Percentiles rank a stretch among this genome's conserved stretches.
Conservation (phyloP, 2,113 vertebrate species). For the Gymnarchus niloticus region DNA sequence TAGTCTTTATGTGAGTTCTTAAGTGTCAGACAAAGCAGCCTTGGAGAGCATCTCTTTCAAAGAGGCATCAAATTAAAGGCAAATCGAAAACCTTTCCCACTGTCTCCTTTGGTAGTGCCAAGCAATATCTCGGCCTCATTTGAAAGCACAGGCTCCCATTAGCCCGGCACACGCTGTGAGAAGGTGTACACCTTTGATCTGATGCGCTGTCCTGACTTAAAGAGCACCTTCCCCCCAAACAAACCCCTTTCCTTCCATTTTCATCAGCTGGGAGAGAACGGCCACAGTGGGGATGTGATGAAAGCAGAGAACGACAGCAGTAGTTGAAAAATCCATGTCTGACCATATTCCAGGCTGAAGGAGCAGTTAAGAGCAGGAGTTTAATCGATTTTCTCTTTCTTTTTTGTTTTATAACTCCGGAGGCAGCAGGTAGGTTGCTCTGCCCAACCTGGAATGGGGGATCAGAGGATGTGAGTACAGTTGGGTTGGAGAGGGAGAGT, state of each 20-base stretch:
- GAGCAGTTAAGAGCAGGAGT: background rate
- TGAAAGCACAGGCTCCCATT: conserved; percentile 29
- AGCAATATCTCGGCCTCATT: background rate
- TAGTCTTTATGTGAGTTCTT: conserved; percentile 47
- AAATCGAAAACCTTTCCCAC: conserved; percentile 18
- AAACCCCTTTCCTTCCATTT: conserved; percentile 25
- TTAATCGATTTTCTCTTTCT: background rate
- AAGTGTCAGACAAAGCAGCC: conserved; percentile 47
- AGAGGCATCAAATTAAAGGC: conserved; percentile 30
- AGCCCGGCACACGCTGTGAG: conserved; percentile 40
- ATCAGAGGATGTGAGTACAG: too few species aligned
- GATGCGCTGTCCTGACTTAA: conserved; percentile 44
- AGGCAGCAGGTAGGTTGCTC: conserved; percentile 33
- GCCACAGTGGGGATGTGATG: conserved; percentile 31
- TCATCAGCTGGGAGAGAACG: conserved; percentile 25
- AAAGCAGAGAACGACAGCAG: background rate
- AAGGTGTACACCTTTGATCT: conserved; percentile 49
- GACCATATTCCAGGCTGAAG: background rate
- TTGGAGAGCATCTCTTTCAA: conserved; percentile 43
- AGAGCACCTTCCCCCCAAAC: conserved; percentile 39
- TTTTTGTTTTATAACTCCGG: conserved; percentile 35
- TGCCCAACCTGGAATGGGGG: background rate
- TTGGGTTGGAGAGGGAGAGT: background rate
- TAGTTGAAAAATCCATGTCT: conserved; percentile 10
- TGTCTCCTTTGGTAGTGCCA: background rate